phyloP scores from a whole-genome alignment of 2,113 vertebrate genomes.

The Lophius piscatorius region DNA sequence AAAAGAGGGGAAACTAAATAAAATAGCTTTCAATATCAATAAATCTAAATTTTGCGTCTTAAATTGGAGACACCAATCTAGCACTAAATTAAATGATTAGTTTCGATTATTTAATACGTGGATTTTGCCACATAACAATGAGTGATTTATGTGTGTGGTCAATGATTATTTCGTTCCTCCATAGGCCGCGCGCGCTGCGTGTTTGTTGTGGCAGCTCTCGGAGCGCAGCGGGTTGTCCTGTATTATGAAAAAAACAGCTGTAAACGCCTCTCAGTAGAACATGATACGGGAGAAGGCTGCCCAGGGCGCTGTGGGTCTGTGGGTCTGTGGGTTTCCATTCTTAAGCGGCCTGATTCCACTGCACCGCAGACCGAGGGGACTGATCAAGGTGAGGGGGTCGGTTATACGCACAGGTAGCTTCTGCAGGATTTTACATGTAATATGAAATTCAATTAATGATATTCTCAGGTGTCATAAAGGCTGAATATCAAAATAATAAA shows the following conservation, averaged over 20 bases:
- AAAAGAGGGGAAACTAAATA: no score
- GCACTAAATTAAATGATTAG: no score
- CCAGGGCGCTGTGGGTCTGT: constrained; percentile 36
- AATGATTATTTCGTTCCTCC: not conserved
- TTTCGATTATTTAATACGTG: no score
- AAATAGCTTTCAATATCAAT: no score
- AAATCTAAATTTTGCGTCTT: no score
- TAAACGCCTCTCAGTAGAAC: constrained; percentile 55
- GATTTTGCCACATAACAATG: not conserved
- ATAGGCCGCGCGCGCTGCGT: constrained; percentile 1
- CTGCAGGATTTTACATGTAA: no score
- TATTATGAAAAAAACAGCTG: constrained; percentile 65
- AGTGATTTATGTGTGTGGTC: not conserved
- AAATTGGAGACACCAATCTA: no score
- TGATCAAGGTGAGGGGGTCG: constrained; percentile 7
- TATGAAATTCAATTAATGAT: no score
- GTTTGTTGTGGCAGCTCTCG: constrained; percentile 29
- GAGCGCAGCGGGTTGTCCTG: constrained; percentile 52
- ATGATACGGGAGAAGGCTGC: constrained; percentile 51
- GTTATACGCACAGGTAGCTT: no score
- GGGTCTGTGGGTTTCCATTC: constrained; percentile 42
- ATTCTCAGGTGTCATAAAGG: not conserved
- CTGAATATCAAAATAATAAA: not conserved
- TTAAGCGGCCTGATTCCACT: constrained; percentile 30
- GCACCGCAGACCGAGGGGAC: constrained; percentile 9